A percentile compares a stretch with the other conserved stretches of the same genome.
Evolutionary conservation across 1,140 invertebrate species (phyloP).

Genomic region (Galleria mellonella): DNA sequence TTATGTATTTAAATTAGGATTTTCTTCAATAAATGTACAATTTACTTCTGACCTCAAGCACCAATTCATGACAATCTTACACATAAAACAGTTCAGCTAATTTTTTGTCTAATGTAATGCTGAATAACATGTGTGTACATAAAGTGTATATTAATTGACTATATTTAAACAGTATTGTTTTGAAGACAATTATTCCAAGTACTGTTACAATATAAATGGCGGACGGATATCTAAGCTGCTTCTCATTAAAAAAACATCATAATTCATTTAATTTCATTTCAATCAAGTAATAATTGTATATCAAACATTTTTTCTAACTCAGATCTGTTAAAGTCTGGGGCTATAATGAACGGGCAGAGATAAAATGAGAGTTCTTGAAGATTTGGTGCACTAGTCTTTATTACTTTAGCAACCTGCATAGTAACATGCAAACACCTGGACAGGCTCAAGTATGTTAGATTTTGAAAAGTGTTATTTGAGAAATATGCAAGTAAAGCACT

Average conservation of each 20-base stretch:
- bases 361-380: constrained; percentile 71
- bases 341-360: constrained; percentile 67
- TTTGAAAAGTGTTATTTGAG: constrained; percentile 64
- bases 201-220: constrained; percentile 6
- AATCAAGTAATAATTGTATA: constrained; percentile 69
- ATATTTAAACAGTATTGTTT: too few relatives aligned
- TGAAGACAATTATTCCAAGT: too few relatives aligned
- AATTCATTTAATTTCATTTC: constrained; percentile 23
- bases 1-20: too few relatives aligned
- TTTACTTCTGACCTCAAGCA: too few relatives aligned
- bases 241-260: constrained; percentile 1
- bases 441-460: constrained; percentile 65
- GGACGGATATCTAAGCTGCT: constrained; percentile 52
- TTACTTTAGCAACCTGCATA: constrained; percentile 64
- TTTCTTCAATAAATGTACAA: too few relatives aligned
- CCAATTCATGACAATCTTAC: too few relatives aligned
- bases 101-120: too few relatives aligned
- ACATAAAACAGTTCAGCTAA: too few relatives aligned
- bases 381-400: constrained; percentile 67
- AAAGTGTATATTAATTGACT: too few relatives aligned
- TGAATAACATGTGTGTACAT: too few relatives aligned
- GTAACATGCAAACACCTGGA: constrained; percentile 70
- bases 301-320: constrained; percentile 69
- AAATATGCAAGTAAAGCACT: constrained; percentile 67
- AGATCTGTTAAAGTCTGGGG: constrained; percentile 60